A percentile compares a stretch with the other conserved stretches of the same genome.
These are phyloP conservation scores for Sebastes aleutianus DNA, from an alignment of 2,797 vertebrate species.

Conservation along the genomic window DNA sequence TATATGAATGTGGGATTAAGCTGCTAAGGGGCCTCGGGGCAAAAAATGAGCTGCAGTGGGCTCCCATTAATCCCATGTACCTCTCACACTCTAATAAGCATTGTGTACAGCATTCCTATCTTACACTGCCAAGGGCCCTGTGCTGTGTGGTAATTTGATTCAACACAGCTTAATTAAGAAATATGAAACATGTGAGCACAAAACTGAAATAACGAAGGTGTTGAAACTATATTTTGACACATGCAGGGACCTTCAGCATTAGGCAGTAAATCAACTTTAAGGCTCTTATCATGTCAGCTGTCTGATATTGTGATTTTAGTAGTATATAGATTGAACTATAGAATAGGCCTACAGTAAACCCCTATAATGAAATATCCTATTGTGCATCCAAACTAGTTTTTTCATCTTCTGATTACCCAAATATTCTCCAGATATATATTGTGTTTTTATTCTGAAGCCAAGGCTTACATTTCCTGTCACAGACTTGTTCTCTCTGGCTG, in stretches of 20 bases:
- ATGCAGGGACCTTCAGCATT: neutral
- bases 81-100: neutral
- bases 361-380: neutral
- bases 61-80: neutral
- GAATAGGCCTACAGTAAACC: too few relatives aligned
- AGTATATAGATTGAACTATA: too few relatives aligned
- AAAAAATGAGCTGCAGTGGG: neutral
- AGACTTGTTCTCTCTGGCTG: neutral
- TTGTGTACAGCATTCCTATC: neutral
- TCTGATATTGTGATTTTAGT: neutral
- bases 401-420: neutral
- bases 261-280: neutral
- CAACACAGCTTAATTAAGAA: neutral
- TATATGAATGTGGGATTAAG: neutral
- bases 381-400: neutral
- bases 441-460: conserved; percentile 47
- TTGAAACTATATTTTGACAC: neutral
- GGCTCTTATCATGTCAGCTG: neutral
- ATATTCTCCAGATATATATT: fast-evolving
- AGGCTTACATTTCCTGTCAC: conserved; percentile 18
- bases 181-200: neutral
- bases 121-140: neutral
- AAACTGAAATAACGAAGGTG: neutral
- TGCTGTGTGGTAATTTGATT: neutral
- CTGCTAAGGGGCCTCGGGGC: neutral